These are phyloP conservation scores for Diceros bicornis DNA, from an alignment of 2,797 vertebrate genomes.

Conservation along the genomic window DNA sequence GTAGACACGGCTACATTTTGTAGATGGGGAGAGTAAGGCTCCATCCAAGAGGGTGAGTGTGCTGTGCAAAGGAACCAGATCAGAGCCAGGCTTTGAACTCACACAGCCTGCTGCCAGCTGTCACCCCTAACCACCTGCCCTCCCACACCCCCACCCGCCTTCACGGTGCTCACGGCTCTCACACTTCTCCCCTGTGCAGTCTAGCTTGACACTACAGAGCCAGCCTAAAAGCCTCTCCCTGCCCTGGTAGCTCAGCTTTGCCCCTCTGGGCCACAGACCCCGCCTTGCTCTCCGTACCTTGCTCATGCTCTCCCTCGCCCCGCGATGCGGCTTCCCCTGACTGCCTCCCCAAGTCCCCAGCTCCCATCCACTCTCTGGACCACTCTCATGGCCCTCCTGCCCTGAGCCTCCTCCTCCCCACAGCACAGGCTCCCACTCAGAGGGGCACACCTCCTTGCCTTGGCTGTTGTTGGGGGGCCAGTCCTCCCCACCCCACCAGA, in stretches of 20 bases:
- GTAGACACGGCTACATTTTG: too few species aligned
- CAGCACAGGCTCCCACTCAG: neutral
- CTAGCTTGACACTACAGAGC: neutral
- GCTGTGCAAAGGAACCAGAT: neutral
- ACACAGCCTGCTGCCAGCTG: neutral
- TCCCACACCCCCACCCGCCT: accelerated
- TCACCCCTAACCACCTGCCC: too few species aligned
- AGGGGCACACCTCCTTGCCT: neutral
- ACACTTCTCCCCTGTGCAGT: neutral
- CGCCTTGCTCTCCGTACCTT: too few species aligned
- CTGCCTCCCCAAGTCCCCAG: too few species aligned
- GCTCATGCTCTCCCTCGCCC: accelerated
- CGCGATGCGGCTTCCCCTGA: accelerated
- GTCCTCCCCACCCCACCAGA: too few species aligned
- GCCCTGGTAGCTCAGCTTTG: accelerated
- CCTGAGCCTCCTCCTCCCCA: neutral
- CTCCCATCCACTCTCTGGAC: neutral
- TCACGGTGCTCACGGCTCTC: neutral
- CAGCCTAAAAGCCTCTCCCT: accelerated
- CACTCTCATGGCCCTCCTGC: accelerated
- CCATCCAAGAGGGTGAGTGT: accelerated
- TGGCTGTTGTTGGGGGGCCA: neutral
- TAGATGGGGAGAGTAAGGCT: neutral
- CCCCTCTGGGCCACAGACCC: neutral
- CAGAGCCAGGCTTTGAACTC: neutral